Evolutionary conservation across 1,140 invertebrate genomes (phyloP).

Genomic region (Euura saliciscinereae): DNA sequence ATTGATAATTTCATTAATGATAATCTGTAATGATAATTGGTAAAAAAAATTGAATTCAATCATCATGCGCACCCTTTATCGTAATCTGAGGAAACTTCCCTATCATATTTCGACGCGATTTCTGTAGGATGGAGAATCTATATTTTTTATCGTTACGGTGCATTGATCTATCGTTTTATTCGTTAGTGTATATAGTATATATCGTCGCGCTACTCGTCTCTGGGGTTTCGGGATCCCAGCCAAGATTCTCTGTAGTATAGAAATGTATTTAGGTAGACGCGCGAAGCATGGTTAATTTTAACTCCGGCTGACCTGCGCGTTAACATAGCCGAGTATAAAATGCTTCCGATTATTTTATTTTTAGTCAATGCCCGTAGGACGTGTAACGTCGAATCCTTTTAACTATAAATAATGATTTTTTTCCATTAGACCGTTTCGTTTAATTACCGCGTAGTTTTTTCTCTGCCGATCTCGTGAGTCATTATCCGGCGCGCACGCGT

Average conservation of each 20-base stretch:
- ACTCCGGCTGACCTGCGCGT: slow-evolving; percentile 52
- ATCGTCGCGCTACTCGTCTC: background rate
- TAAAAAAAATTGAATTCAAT: no score
- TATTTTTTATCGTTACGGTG: no score
- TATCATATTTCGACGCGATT: no score
- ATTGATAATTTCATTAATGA: no score
- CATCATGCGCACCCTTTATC: no score
- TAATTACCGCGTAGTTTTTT: no score
- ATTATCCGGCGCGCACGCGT: background rate
- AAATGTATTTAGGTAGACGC: slow-evolving; percentile 59
- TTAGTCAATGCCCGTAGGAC: slow-evolving; percentile 35
- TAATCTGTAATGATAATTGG: no score
- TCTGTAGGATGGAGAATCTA: no score
- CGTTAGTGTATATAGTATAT: background rate
- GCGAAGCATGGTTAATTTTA: slow-evolving; percentile 56
- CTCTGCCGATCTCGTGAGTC: background rate
- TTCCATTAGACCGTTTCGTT: background rate
- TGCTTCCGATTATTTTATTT: slow-evolving; percentile 59
- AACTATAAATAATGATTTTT: no score
- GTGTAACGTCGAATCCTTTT: background rate
- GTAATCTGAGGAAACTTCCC: no score
- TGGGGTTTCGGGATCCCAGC: slow-evolving; percentile 40
- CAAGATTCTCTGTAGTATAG: slow-evolving; percentile 44
- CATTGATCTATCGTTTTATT: slow-evolving; percentile 20
- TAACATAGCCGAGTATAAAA: slow-evolving; percentile 46